These are phyloP conservation scores for Bradypus variegatus DNA, from an alignment of 2,797 vertebrate species.

Conservation along the genomic window DNA sequence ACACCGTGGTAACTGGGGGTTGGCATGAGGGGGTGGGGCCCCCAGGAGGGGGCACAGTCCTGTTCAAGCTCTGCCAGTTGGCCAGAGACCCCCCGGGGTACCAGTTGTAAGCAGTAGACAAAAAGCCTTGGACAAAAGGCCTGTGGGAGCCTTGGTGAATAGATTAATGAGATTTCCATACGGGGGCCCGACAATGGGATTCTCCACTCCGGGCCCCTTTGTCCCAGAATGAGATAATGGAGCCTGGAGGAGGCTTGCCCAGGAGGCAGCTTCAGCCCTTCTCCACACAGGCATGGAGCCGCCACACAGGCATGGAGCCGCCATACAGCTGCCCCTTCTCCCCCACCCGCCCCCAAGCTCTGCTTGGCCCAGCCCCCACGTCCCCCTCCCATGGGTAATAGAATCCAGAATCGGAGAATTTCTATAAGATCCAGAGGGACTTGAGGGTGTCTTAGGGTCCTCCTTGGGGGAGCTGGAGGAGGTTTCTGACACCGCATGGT, in stretches of 20 bases:
- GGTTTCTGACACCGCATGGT: neutral
- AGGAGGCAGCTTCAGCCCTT: neutral
- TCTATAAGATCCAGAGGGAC: neutral
- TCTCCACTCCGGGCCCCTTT: constrained; percentile 80
- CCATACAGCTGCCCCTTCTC: constrained; percentile 34
- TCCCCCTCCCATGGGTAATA: neutral
- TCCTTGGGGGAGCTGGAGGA: neutral
- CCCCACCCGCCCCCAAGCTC: neutral
- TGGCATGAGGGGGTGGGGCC: constrained; percentile 31
- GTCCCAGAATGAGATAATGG: constrained; percentile 88
- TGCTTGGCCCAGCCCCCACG: neutral
- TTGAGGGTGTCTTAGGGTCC: neutral
- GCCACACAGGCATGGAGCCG: neutral
- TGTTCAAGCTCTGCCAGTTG: constrained; percentile 38
- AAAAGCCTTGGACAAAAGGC: constrained; percentile 72
- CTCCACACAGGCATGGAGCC: neutral
- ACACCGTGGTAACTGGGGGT: neutral
- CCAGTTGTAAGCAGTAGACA: constrained; percentile 65
- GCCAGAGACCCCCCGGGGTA: constrained; percentile 44
- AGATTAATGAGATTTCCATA: constrained; percentile 99
- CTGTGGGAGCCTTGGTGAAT: constrained; percentile 83
- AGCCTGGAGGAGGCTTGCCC: constrained; percentile 71
- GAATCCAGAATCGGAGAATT: neutral
- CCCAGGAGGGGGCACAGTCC: neutral
- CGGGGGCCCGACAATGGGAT: constrained; percentile 92